Conservation (phyloP, 2,797 vertebrate genomes). For the Falco naumanni region DNA sequence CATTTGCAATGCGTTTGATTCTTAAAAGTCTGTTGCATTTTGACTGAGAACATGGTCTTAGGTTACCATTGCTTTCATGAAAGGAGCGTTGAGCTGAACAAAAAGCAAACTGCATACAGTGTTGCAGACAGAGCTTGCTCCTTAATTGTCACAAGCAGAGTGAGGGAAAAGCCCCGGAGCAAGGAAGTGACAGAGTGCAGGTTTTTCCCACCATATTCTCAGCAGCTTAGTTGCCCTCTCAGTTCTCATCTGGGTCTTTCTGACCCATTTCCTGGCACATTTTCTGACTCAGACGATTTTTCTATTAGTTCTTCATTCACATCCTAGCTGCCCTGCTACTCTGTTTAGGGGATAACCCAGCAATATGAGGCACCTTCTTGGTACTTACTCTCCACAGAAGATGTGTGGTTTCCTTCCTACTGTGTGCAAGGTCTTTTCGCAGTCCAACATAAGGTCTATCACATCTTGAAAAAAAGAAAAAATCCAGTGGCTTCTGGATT, state of each 20-base stretch:
- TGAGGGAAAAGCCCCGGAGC: background rate
- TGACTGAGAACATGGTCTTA: background rate
- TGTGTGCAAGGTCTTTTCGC: background rate
- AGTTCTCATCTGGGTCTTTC: background rate
- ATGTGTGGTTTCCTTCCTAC: background rate
- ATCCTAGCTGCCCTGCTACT: background rate
- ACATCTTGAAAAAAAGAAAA: background rate
- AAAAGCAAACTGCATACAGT: background rate
- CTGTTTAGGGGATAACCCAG: background rate
- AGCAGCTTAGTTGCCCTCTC: background rate
- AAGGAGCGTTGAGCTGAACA: background rate
- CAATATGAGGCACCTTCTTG: background rate
- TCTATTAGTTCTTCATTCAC: background rate
- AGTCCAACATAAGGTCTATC: background rate
- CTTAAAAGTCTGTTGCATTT: background rate
- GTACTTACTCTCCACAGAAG: background rate
- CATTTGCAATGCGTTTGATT: background rate
- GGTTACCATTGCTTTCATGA: background rate
- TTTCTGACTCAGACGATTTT: background rate
- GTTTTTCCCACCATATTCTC: background rate
- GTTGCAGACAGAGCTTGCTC: background rate
- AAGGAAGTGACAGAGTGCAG: background rate
- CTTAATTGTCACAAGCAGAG: background rate
- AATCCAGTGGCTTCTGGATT: background rate
- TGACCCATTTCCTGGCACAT: background rate